Evolutionary conservation across 1,140 invertebrate genomes (phyloP).

Genomic region (Zaprionus vittiger): DNA sequence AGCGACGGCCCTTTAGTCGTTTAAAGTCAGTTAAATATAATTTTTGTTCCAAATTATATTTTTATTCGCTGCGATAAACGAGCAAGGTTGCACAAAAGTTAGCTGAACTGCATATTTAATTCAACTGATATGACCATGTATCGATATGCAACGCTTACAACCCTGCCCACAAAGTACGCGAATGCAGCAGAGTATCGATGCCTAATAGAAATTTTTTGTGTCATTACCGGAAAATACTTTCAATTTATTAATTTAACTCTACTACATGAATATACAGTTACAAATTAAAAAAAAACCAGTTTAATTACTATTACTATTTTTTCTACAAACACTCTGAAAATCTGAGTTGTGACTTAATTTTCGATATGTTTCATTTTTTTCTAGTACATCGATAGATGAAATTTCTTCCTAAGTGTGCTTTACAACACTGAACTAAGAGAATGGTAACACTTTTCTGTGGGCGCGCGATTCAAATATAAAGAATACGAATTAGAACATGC

Average conservation of each 20-base stretch:
- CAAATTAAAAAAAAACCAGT: background rate
- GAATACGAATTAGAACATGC: background rate
- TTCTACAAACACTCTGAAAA: background rate
- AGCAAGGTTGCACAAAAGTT: conserved; percentile 52
- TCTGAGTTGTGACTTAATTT: background rate
- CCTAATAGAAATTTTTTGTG: background rate
- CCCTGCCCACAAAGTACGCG: conserved; percentile 10
- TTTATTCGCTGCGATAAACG: conserved; percentile 57
- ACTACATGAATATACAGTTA: background rate
- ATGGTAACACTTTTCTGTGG: background rate
- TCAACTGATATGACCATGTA: conserved; percentile 31
- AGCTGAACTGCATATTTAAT: conserved; percentile 55
- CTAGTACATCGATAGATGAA: background rate
- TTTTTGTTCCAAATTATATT: conserved; percentile 52
- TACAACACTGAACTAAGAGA: background rate
- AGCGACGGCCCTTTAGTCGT: conserved; percentile 38
- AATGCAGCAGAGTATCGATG: conserved; percentile 2
- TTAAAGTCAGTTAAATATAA: conserved; percentile 46
- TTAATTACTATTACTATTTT: background rate
- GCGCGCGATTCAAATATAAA: conserved; percentile 4
- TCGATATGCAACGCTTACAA: conserved; percentile 23
- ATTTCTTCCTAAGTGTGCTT: background rate
- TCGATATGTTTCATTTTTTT: background rate
- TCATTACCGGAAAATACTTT: background rate
- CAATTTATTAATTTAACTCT: background rate